These are phyloP conservation scores for Lerema accius DNA, from an alignment of 1,140 invertebrate genomes.

Conservation along the genomic window DNA sequence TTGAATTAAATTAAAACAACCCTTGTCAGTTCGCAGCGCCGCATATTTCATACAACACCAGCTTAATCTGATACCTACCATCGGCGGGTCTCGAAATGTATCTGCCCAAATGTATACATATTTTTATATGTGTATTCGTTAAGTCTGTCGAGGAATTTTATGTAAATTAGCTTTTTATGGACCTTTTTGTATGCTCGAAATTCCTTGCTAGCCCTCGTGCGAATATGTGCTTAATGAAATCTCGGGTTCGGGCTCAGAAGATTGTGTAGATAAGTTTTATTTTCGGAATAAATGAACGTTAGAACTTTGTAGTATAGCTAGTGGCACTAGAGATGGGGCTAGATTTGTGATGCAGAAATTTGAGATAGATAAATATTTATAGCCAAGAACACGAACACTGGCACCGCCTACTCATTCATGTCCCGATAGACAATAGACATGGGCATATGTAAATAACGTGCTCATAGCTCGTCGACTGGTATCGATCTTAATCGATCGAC, in stretches of 20 bases:
- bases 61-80: slow-evolving; percentile 51
- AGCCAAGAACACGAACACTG: too few species aligned
- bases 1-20: slow-evolving; percentile 69
- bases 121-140: slow-evolving; percentile 40
- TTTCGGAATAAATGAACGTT: neutral
- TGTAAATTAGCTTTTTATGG: slow-evolving; percentile 55
- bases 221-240: slow-evolving; percentile 47
- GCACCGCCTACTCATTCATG: too few species aligned
- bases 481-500: too few species aligned
- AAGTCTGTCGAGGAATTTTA: slow-evolving; percentile 56
- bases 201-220: slow-evolving; percentile 41
- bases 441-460: too few species aligned
- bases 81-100: slow-evolving; percentile 37
- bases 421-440: too few species aligned
- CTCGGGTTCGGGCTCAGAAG: slow-evolving; percentile 9
- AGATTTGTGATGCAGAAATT: too few species aligned
- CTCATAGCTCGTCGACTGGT: too few species aligned
- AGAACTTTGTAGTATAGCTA: neutral
- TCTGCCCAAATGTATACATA: too few species aligned
- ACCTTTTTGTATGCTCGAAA: slow-evolving; percentile 42
- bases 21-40: slow-evolving; percentile 41
- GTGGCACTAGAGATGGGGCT: too few species aligned
- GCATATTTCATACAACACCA: slow-evolving; percentile 55
- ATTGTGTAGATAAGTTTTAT: slow-evolving; percentile 1
- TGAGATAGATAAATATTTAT: too few species aligned